phyloP scores from a whole-genome alignment of 2,113 vertebrate genomes.

The Pollimyrus isidori region DNA sequence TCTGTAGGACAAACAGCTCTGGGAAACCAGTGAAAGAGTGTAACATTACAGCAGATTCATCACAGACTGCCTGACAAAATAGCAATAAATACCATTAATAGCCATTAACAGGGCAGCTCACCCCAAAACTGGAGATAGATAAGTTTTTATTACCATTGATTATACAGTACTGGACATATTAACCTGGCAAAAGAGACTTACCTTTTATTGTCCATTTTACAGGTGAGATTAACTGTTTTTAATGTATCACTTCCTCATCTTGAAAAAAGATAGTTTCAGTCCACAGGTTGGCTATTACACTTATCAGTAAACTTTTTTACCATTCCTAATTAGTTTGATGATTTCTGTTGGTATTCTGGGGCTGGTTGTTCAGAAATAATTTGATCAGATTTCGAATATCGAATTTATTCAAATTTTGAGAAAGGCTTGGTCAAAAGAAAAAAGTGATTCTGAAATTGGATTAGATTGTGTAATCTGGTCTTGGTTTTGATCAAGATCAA shows the following conservation, averaged over 20 bases:
- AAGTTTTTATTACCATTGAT: background rate
- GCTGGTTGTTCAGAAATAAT: background rate
- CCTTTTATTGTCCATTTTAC: background rate
- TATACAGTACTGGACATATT: background rate
- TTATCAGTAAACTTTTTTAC: background rate
- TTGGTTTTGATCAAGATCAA: background rate
- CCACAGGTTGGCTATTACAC: background rate
- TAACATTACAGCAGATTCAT: background rate
- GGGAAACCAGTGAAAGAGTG: background rate
- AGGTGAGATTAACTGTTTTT: background rate
- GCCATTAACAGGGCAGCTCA: background rate
- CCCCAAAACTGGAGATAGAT: too few species aligned
- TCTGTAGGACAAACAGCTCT: background rate
- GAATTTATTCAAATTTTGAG: background rate
- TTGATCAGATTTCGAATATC: background rate
- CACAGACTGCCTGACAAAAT: background rate
- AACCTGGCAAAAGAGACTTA: background rate
- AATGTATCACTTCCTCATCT: background rate
- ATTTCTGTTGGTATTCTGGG: background rate
- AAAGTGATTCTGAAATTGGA: background rate
- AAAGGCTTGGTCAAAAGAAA: background rate
- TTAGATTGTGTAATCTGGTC: background rate
- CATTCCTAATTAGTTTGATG: background rate
- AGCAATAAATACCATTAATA: background rate
- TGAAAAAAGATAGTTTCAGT: background rate